Conservation (phyloP, 2,888 invertebrate genomes). For the Argynnis bischoffii region DNA sequence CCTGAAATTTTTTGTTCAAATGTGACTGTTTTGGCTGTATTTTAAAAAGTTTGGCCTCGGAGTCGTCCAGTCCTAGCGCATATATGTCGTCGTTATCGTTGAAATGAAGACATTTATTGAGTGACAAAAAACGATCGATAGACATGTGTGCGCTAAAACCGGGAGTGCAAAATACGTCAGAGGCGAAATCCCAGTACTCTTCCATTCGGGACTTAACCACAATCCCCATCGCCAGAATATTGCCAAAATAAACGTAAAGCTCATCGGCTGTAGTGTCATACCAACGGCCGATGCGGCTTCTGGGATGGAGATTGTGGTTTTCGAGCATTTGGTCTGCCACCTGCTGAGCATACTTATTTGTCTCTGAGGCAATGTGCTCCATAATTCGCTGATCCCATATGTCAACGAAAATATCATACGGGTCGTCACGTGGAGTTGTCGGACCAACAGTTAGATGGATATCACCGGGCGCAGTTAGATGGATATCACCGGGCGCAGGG, state of each 20-base stretch:
- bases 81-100: conserved; percentile 25
- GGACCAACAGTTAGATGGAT: conserved; percentile 16
- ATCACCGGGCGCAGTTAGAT: too few species aligned
- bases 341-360: conserved; percentile 35
- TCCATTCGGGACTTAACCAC: too few species aligned
- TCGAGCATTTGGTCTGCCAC: conserved; percentile 16
- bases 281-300: conserved; percentile 31
- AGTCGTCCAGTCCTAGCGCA: conserved; percentile 25
- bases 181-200: too few species aligned
- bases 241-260: too few species aligned
- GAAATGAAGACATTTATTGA: conserved; percentile 18
- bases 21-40: conserved; percentile 37
- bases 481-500: too few species aligned
- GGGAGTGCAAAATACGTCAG: conserved; percentile 4
- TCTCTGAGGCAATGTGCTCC: conserved; percentile 17
- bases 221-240: too few species aligned
- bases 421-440: conserved; percentile 22
- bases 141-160: conserved; percentile 31
- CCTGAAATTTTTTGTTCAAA: conserved; percentile 27
- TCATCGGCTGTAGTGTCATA: conserved; percentile 17
- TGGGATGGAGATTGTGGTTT: conserved; percentile 18
- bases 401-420: conserved; percentile 20
- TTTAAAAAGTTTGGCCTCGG: conserved; percentile 40
- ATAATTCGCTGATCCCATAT: conserved; percentile 32
- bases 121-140: conserved; percentile 28